Base-by-base conservation (phyloP, 2,113 vertebrate species). In the Proteles cristata region DNA sequence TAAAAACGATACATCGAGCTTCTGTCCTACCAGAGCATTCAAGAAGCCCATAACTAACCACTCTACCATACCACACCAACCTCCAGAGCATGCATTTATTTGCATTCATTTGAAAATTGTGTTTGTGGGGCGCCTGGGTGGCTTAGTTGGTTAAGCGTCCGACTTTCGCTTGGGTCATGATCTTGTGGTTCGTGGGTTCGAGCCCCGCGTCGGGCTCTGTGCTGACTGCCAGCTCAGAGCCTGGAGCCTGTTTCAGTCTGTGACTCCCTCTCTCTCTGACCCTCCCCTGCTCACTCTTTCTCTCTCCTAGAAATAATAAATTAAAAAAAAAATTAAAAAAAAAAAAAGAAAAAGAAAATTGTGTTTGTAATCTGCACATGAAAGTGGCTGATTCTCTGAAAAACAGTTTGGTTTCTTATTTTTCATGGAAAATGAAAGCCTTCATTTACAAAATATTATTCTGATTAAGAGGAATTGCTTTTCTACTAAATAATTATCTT, bases 81-180 rank as follows among this genome's bases (percentile, higher is more conserved):
- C 45, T 90, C 21, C 33, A 55, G n/a, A 48, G 17, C 7, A 10
- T 11, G 25, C 14, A 2, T 69, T 83, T 61, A 45, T 73, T 80
- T 25, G 74, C 66, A 53, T 87, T 90, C 39, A 55, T 55, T 91
- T 88, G 58, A 93, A 96, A 90, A 95, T 39, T 23, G 53, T 50
- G 48, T 88, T 53, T 88, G 50, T 79, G n/a, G n/a, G n/a, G n/a
- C n/a, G n/a, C n/a, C n/a, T n/a, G n/a, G n/a, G n/a, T n/a, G n/a
- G n/a, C n/a, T n/a, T n/a, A n/a, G n/a, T n/a, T n/a, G n/a, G n/a
- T n/a, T n/a, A n/a, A n/a, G n/a, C n/a, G n/a, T n/a, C n/a, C n/a
- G n/a, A n/a, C n/a, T n/a, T n/a, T n/a, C n/a, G n/a, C n/a, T n/a
- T n/a, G n/a, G n/a, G n/a, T n/a, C n/a, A n/a, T n/a, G n/a, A n/a